Conservation (phyloP, 35 echinoderm and acorn worm species). For the Stichopus chloronotus region DNA sequence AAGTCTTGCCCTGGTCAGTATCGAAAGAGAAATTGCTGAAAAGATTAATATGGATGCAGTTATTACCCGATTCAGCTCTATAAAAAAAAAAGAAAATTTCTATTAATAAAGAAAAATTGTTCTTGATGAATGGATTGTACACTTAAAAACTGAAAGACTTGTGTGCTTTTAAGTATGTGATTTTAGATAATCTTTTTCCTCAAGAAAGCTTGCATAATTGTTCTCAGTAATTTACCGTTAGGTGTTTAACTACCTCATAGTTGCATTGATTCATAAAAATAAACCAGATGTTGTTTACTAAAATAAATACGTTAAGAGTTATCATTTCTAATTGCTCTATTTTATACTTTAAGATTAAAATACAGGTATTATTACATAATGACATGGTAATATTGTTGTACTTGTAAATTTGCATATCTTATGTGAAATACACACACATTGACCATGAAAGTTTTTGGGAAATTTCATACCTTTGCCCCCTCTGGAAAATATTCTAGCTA, state of each 20-base stretch:
- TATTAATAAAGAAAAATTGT: neutral
- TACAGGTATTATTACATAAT: neutral
- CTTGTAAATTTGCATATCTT: no score
- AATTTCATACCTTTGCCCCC: neutral
- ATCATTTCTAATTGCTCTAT: no score
- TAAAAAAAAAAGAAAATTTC: neutral
- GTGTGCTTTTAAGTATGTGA: neutral
- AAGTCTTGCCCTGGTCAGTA: neutral
- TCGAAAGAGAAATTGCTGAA: neutral
- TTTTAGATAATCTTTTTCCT: neutral
- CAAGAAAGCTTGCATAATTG: neutral
- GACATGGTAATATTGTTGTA: no score
- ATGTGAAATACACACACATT: neutral
- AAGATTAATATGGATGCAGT: neutral
- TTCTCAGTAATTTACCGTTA: neutral
- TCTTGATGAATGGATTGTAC: neutral
- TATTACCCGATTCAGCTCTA: neutral
- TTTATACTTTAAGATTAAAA: conserved; percentile 10
- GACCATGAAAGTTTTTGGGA: neutral
- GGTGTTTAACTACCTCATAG: neutral
- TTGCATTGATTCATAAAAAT: no score
- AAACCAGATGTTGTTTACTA: no score
- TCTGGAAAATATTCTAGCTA: no score
- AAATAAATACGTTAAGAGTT: no score
- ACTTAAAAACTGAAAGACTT: conserved; percentile 1